Evolutionary conservation across 92 coral and sea anemone species (phyloP).

Genomic region (Scolanthus callimorphus): DNA sequence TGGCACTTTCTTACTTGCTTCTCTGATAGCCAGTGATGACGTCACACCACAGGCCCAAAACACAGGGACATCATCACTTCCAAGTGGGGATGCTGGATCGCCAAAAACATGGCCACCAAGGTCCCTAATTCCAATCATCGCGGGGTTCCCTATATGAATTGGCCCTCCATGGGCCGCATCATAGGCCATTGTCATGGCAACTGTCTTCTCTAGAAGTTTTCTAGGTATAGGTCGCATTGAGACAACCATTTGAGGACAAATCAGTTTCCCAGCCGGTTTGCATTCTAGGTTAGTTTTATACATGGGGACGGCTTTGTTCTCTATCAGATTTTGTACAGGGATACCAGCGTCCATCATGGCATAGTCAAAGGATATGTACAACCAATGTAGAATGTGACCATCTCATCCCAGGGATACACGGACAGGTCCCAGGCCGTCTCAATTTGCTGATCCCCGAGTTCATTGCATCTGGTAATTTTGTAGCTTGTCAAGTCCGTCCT

Average conservation of each 20-base stretch:
- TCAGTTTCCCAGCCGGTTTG: conserved; percentile 57
- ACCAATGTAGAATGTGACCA: too few species aligned
- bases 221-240: conserved; percentile 84
- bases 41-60: too few species aligned
- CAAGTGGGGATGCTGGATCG: conserved; percentile 23
- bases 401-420: too few species aligned
- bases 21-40: too few species aligned
- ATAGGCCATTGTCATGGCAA: conserved; percentile 62
- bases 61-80: too few species aligned
- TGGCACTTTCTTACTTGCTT: conserved; percentile 39
- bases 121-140: conserved; percentile 60
- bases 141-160: conserved; percentile 86
- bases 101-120: conserved; percentile 42
- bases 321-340: conserved; percentile 29
- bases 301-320: conserved; percentile 68
- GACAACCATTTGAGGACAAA: conserved; percentile 63
- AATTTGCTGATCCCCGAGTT: conserved; percentile 34
- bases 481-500: too few species aligned
- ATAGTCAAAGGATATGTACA: conserved; percentile 73
- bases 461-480: too few species aligned
- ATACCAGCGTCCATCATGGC: conserved; percentile 60
- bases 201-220: conserved; percentile 56
- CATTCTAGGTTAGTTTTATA: conserved; percentile 61
- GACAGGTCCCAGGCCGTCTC: conserved; percentile 19
- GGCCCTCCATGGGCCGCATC: conserved; percentile 89